These are phyloP conservation scores for Eueides isabella DNA, from an alignment of 1,140 invertebrate genomes.

Conservation along the genomic window DNA sequence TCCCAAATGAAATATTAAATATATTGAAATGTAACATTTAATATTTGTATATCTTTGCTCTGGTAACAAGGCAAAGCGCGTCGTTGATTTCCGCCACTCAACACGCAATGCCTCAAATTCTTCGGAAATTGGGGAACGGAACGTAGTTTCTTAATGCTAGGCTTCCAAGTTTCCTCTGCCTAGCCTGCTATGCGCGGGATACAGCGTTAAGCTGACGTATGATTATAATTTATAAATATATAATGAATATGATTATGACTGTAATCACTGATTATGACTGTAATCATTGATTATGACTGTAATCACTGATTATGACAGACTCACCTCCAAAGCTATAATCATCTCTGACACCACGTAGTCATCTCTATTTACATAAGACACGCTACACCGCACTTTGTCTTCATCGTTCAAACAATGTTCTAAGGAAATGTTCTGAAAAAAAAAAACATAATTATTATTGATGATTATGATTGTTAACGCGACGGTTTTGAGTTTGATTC, in stretches of 20 bases:
- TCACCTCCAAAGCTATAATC: constrained; percentile 19
- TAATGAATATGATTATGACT: neutral
- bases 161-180: no score
- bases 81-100: no score
- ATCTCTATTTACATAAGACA: constrained; percentile 17
- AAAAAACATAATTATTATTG: no score
- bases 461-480: no score
- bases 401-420: constrained; percentile 14
- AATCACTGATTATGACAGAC: neutral
- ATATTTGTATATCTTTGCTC: no score
- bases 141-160: neutral
- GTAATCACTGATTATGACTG: neutral
- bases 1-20: no score
- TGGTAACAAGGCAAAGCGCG: no score
- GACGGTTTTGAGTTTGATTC: no score
- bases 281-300: neutral
- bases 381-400: neutral
- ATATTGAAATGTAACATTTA: no score
- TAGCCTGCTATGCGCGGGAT: neutral
- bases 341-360: neutral
- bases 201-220: no score
- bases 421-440: constrained; percentile 19
- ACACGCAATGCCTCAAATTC: no score
- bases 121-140: neutral
- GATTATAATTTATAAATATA: no score